Evolutionary conservation across 2,888 invertebrate genomes (phyloP).

Genomic region (Mongoloraphidia duomilia): DNA sequence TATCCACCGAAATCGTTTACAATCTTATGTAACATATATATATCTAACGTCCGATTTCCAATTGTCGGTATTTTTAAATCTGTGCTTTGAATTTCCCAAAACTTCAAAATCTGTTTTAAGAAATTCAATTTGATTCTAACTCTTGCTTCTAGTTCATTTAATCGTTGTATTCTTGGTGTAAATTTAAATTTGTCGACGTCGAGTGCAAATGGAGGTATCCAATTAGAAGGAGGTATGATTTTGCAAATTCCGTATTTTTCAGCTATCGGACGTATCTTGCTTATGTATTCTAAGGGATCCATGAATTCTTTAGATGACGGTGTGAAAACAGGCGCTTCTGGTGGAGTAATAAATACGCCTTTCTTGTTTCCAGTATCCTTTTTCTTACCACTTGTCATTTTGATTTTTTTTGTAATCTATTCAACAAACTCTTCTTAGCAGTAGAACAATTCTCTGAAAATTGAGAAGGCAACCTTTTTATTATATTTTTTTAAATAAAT

Average conservation of each 20-base stretch:
- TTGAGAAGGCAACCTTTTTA: no score
- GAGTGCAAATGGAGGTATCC: slow-evolving; percentile 68
- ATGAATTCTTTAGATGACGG: slow-evolving; percentile 58
- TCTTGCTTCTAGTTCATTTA: slow-evolving; percentile 47
- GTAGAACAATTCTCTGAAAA: no score
- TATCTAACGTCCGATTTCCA: slow-evolving; percentile 53
- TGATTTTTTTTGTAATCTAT: no score
- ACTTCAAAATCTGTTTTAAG: slow-evolving; percentile 55
- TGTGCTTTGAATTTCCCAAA: slow-evolving; percentile 58
- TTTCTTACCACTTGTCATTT: no score
- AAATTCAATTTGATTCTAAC: slow-evolving; percentile 59
- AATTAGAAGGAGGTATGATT: slow-evolving; percentile 58
- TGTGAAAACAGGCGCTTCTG: slow-evolving; percentile 56
- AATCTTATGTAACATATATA: slow-evolving; percentile 48
- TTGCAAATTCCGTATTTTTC: slow-evolving; percentile 62
- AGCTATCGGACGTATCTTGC: slow-evolving; percentile 55
- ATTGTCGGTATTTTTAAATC: slow-evolving; percentile 51
- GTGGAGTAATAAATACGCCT: slow-evolving; percentile 30
- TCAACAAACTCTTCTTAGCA: no score
- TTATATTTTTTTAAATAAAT: no score
- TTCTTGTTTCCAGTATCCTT: no score
- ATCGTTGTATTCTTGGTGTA: slow-evolving; percentile 38
- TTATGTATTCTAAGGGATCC: slow-evolving; percentile 59
- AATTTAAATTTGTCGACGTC: slow-evolving; percentile 49
- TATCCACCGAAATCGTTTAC: slow-evolving; percentile 42